Evolutionary conservation across 2,113 vertebrate species (phyloP), one percentile per base, ranked within the genome.

Genomic region (Zosterops hypoxanthus): DNA sequence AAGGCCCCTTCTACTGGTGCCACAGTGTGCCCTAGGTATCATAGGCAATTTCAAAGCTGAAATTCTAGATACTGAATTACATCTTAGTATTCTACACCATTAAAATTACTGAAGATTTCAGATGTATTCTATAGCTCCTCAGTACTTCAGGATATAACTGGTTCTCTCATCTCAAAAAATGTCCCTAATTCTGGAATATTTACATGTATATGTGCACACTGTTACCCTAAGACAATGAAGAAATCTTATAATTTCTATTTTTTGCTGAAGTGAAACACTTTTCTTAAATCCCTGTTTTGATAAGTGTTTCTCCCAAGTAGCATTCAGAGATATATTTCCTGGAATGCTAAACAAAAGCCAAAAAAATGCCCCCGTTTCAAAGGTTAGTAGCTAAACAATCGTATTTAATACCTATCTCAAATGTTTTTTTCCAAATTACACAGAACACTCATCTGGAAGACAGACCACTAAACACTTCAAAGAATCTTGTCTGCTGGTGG

Each of bases 381-480:
- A 94, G 8, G 33, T 65, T 56, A 91, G 26, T 5, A 79, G 33
- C 44, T 65, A 57, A 85, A 61, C 26, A 72, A 50, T 57, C 13
- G 1, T 24, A 69, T 82, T 71, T 61, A 82, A 90, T 34, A 82
- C 10, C 50, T 1, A 73, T 25, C 39, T 63, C 39, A 56, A 70
- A 82, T 9, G 2, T 11, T 88, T 80, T 71, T 90, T 47, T 28
- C 29, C 26, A 84, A 94, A 89, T 75, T 68, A 84, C 13, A 3
- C 15, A 49, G 11, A 91, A 66, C 6, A 63, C 90, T 88, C 94
- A 87, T 87, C 46, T 86, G 88, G 59, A 90, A 86, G 55, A 92
- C 88, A 93, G 75, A 88, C 73, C 79, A 69, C 94, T 70, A 14
- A 86, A 70, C 14, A 44, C 76, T 93, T 94, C 86, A 97, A 84